Evolutionary conservation across 2,888 invertebrate genomes (phyloP), one percentile per base, ranked within the genome.

Genomic region (Tipula unca): DNA sequence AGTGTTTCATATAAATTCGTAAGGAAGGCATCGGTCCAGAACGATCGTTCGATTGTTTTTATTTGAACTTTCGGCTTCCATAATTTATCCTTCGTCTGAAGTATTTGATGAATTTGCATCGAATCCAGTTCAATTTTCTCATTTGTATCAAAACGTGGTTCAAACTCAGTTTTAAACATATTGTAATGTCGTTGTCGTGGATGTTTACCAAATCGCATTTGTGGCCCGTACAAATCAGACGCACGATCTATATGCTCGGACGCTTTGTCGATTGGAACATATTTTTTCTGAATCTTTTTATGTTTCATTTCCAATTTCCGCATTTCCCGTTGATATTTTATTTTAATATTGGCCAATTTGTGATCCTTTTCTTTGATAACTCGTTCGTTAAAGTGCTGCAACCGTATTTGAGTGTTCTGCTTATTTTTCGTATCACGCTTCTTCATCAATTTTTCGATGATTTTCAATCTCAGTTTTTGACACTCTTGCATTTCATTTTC

Each of bases 401-500:
- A 94, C 89, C 90, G 93, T 92, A 86, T 89, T 1, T 88, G 89
- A 6, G 91, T 90, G 36, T 91, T 90, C 86, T 91, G 90, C 42
- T 91, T 90, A 3, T 94, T 92, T 85, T 93, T 89, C 86, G 93
- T 92, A 17, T 92, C 90, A 86, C 90, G 89, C 85, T 94, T 92
- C 86, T 94, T 93, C n/a, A 96, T 92, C 85, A 97, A 92, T 1
- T 88, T 88, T 82, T 89, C 87, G 0, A 91, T 89, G 0, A 90
- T 88, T 86, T 94, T 92, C 87, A 96, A 89, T 0, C 96, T 92
- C 36, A 94, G 91, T 87, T 93, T 92, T 89, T 95, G 94, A 17
- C 95, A 93, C 87, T 94, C 94, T 88, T 95, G 93, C 87, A 96
- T 94, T 89, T 95, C 94, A 93, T 94, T 93, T 89, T 97, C 96